Base-by-base conservation (phyloP, 1,140 invertebrate species). In the Stegodyphus mimosarum region DNA sequence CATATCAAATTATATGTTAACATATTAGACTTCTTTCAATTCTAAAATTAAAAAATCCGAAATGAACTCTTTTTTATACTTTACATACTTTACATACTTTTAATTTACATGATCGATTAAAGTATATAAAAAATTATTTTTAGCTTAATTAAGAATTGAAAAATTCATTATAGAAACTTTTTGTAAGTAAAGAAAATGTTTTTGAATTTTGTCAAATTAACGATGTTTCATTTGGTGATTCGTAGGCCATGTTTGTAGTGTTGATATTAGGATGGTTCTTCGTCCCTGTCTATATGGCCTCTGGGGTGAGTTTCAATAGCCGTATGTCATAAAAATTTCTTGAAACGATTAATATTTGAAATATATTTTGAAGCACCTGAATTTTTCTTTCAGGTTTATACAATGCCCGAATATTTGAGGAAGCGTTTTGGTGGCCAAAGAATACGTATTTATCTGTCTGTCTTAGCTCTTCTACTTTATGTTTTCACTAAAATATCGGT, bases 401-500 rank as follows among this genome's bases (percentile, higher is more conserved):
- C 93, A 4, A 91, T 93, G 89, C 93, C 93, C 10, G 93, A 93
- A 88, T 93, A 93, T 87, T 88, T 93, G 33, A 90, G 90, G 17
- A 91, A 92, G 80, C 88, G 93, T 64, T 93, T 93, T 88, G 92
- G 92, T 18, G 92, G 93, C 33, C 90, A 91, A 85, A 88, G 93
- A 69, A 92, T 93, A 79, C 88, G 92, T 73, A 89, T 93, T 11
- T 93, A 93, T 87, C 89, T 93, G 50, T 92, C 92, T 11, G 89
- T 91, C 64, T 88, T 93, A 7, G 92, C 92, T 7, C 89, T 93
- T 6, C 89, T 93, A 6, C 88, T 93, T 5, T 93, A 93, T 85
- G 91, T 93, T 17, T 92, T 93, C 84, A 93, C 92, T 10, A 93
- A 93, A 89, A 92, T 93, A 55, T 92, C 92, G 49, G 92, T 93